Percentiles rank a stretch among this genome's conserved stretches.
Evolutionary conservation across 2,888 invertebrate species (phyloP).

Genomic region (Gari tellinella): DNA sequence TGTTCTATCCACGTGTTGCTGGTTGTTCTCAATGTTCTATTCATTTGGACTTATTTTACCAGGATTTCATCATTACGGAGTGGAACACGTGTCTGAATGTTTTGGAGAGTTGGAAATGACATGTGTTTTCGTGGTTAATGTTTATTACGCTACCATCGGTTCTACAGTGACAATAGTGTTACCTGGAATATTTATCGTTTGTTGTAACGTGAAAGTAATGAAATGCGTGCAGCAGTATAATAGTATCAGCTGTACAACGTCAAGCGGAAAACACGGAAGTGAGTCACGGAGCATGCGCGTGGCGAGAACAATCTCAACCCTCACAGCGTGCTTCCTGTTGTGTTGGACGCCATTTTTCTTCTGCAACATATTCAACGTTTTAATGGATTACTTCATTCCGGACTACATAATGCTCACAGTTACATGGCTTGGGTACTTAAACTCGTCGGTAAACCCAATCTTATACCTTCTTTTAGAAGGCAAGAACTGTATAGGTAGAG

Average conservation of each 20-base stretch:
- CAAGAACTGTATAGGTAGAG: not conserved
- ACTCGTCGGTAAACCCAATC: conserved; percentile 37
- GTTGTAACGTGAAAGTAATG: conserved; percentile 25
- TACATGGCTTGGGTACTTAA: conserved; percentile 40
- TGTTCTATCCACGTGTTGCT: conserved; percentile 14
- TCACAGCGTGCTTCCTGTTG: conserved; percentile 33
- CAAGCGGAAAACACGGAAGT: not conserved
- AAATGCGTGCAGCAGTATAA: not conserved
- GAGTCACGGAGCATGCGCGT: conserved; percentile 26
- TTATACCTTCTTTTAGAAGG: not conserved
- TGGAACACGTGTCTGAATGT: conserved; percentile 13
- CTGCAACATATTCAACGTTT: conserved; percentile 14
- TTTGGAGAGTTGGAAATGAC: not conserved
- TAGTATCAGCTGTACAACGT: not conserved
- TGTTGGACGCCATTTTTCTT: conserved; percentile 43
- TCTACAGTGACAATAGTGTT: conserved; percentile 24
- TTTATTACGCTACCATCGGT: conserved; percentile 16
- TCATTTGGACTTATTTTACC: conserved; percentile 41
- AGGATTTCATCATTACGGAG: conserved; percentile 8
- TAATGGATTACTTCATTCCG: conserved; percentile 15
- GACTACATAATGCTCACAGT: not conserved
- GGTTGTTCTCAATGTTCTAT: conserved; percentile 9
- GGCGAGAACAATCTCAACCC: conserved; percentile 21
- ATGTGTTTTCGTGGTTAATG: conserved; percentile 20
- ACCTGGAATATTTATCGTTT: conserved; percentile 21